Conservation (phyloP, 2,888 invertebrate species). For the Calameuta pallipes region DNA sequence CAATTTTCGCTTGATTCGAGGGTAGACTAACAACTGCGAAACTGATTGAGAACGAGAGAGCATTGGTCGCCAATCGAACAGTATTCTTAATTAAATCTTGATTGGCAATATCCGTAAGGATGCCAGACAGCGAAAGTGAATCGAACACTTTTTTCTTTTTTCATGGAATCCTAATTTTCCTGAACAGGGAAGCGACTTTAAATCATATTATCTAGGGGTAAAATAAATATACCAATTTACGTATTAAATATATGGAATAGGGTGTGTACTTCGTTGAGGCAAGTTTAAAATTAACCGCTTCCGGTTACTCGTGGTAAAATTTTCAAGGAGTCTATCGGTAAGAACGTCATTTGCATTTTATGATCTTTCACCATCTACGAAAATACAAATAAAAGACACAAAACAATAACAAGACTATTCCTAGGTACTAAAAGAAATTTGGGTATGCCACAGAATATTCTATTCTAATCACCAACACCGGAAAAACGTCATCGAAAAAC, state of each 20-base stretch:
- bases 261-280: not conserved
- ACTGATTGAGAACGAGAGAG: not conserved
- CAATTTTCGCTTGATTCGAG: not conserved
- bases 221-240: not conserved
- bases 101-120: conserved; percentile 4
- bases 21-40: not conserved
- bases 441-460: not conserved
- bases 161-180: not conserved
- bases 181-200: not conserved
- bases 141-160: not conserved
- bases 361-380: not conserved
- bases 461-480: not conserved
- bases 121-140: not conserved
- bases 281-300: not conserved
- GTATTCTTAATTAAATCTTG: not conserved
- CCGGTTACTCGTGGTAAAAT: not conserved
- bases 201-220: not conserved
- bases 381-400: not conserved
- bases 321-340: not conserved
- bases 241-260: not conserved
- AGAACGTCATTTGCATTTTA: not conserved
- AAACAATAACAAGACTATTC: not conserved
- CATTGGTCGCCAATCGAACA: not conserved
- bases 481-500: not conserved
- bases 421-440: not conserved